Conservation (phyloP, 1,140 invertebrate genomes). For the Spodoptera frugiperda region DNA sequence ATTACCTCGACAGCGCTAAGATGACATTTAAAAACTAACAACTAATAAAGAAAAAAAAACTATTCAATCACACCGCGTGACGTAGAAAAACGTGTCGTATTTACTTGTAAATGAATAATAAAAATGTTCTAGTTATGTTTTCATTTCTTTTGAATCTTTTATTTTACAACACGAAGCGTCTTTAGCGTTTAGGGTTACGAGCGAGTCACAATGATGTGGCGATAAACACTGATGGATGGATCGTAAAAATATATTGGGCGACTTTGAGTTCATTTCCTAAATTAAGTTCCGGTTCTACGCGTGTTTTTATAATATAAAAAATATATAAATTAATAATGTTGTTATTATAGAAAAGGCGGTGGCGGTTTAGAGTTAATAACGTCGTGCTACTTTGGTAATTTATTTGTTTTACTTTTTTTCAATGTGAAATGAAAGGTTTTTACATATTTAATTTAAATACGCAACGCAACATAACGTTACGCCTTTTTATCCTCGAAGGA, state of each 20-base stretch:
- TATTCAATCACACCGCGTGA: background rate
- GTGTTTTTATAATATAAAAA: slow-evolving; percentile 31
- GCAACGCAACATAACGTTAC: too few relatives aligned
- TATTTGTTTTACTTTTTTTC: too few relatives aligned
- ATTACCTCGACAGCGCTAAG: too few relatives aligned
- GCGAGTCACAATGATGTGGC: slow-evolving; percentile 50
- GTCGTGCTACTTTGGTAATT: background rate
- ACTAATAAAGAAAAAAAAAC: too few relatives aligned
- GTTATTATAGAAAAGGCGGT: background rate
- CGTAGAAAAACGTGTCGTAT: background rate
- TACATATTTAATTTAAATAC: too few relatives aligned
- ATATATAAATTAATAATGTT: slow-evolving; percentile 40
- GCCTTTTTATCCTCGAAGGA: too few relatives aligned
- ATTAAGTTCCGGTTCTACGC: slow-evolving; percentile 52
- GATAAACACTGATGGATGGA: slow-evolving; percentile 57
- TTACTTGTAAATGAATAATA: slow-evolving; percentile 33
- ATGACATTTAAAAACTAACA: too few relatives aligned
- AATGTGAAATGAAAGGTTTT: too few relatives aligned
- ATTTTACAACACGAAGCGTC: slow-evolving; percentile 17
- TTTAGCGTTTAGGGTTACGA: slow-evolving; percentile 53
- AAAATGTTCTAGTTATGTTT: slow-evolving; percentile 37
- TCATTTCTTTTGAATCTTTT: slow-evolving; percentile 44
- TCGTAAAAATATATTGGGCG: slow-evolving; percentile 57
- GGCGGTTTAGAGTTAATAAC: background rate
- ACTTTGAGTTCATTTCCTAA: slow-evolving; percentile 56